Evolutionary conservation across 2,888 invertebrate species (phyloP).

Genomic region (Leptopterna dolabrata): DNA sequence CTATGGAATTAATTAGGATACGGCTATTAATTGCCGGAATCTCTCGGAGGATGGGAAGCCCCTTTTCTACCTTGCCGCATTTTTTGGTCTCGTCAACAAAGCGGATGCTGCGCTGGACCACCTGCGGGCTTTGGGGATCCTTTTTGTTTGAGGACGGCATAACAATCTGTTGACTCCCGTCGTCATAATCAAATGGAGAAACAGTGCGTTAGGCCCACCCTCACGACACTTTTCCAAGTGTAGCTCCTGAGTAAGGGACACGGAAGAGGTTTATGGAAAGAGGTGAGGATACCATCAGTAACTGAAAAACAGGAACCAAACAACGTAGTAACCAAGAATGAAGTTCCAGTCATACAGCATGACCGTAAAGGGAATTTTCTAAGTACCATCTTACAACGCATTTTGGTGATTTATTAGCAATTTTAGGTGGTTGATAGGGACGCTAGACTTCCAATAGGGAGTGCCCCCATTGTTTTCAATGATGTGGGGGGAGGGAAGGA

Average conservation of each 20-base stretch:
- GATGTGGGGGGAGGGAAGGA: too few relatives aligned
- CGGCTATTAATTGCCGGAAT: conserved; percentile 35
- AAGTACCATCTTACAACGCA: too few relatives aligned
- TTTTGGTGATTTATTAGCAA: too few relatives aligned
- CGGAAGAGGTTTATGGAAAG: not conserved
- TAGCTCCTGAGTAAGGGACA: not conserved
- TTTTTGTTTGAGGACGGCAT: not conserved
- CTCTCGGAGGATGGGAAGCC: not conserved
- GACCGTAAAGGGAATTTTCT: too few relatives aligned
- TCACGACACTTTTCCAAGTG: not conserved
- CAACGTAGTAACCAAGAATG: too few relatives aligned
- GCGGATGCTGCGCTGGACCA: conserved; percentile 8
- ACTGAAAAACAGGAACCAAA: too few relatives aligned
- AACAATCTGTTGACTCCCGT: conserved; percentile 37
- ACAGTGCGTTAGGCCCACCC: not conserved
- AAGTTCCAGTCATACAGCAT: too few relatives aligned
- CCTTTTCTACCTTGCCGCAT: not conserved
- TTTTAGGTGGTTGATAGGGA: too few relatives aligned
- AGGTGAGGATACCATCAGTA: too few relatives aligned
- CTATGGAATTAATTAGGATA: conserved; percentile 27
- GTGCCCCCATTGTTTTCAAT: too few relatives aligned
- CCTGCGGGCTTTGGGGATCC: conserved; percentile 10
- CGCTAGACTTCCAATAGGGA: too few relatives aligned
- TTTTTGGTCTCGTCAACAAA: not conserved
- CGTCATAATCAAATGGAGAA: conserved; percentile 27